Conservation (phyloP, 2,888 invertebrate species). For the Monoplex corrugatus region DNA sequence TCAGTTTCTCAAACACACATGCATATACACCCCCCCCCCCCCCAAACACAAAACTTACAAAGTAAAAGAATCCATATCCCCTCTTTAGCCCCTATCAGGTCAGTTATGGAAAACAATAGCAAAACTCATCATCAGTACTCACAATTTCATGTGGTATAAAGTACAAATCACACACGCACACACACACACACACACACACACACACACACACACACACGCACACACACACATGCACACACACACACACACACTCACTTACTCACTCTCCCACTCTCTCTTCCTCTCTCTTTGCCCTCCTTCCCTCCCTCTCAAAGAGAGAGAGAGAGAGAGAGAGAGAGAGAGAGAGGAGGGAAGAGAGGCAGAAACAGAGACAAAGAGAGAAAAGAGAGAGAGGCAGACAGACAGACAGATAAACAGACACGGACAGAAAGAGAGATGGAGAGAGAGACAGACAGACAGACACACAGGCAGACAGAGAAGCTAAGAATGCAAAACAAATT, state of each 20-base stretch:
- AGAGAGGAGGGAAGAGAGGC: not conserved
- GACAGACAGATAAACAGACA: too few relatives aligned
- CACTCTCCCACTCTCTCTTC: not conserved
- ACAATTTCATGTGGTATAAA: too few relatives aligned
- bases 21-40: not conserved
- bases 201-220: not conserved
- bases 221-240: not conserved
- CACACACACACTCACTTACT: not conserved
- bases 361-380: not conserved
- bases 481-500: too few relatives aligned
- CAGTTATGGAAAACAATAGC: too few relatives aligned
- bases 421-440: too few relatives aligned
- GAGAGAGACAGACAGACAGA: too few relatives aligned
- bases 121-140: too few relatives aligned
- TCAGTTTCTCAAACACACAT: not conserved
- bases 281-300: not conserved
- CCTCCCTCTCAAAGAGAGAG: not conserved
- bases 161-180: not conserved
- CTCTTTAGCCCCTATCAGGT: too few relatives aligned
- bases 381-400: not conserved
- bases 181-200: slow-evolving; percentile 1
- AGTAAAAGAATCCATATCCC: not conserved
- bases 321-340: not conserved
- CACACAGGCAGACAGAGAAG: not conserved
- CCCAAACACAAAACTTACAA: not conserved